Evolutionary conservation across 1,140 invertebrate genomes (phyloP).

Genomic region (Oryzaephilus surinamensis): DNA sequence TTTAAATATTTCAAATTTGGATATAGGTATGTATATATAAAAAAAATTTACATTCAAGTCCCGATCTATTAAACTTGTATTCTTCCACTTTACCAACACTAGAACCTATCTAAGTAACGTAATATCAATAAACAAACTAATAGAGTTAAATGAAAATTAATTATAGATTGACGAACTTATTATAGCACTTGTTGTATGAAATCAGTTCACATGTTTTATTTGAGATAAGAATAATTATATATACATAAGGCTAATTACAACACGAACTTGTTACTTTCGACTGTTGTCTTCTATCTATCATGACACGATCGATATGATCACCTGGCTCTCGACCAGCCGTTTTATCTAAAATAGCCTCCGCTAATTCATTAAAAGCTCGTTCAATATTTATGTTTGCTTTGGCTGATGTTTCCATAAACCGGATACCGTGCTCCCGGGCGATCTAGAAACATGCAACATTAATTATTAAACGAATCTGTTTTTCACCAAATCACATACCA

Average conservation of each 20-base stretch:
- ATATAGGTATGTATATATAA: too few species aligned
- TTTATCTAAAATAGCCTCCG: constrained; percentile 91
- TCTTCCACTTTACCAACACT: too few species aligned
- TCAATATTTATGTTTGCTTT: constrained; percentile 98
- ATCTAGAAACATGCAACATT: constrained; percentile 50
- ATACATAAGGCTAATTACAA: constrained; percentile 23
- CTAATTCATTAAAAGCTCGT: constrained; percentile 91
- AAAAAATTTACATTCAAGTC: too few species aligned
- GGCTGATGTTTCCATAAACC: constrained; percentile 98
- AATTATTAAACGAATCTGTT: constrained; percentile 5
- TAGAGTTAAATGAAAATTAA: too few species aligned
- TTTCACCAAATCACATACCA: constrained; percentile 45
- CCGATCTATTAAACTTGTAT: too few species aligned
- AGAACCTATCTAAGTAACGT: too few species aligned
- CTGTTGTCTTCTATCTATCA: constrained; percentile 47
- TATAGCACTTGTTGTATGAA: too few species aligned
- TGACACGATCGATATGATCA: constrained; percentile 56
- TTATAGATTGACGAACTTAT: too few species aligned
- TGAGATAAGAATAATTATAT: constrained; percentile 2
- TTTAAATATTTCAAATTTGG: too few species aligned
- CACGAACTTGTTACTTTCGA: constrained; percentile 35
- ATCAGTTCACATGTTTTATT: constrained; percentile 9
- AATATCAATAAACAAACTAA: too few species aligned
- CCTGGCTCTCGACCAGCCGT: constrained; percentile 55
- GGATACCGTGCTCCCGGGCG: constrained; percentile 93